These are phyloP conservation scores for Callospermophilus lateralis DNA, from an alignment of 2,113 vertebrate genomes.

Conservation along the genomic window DNA sequence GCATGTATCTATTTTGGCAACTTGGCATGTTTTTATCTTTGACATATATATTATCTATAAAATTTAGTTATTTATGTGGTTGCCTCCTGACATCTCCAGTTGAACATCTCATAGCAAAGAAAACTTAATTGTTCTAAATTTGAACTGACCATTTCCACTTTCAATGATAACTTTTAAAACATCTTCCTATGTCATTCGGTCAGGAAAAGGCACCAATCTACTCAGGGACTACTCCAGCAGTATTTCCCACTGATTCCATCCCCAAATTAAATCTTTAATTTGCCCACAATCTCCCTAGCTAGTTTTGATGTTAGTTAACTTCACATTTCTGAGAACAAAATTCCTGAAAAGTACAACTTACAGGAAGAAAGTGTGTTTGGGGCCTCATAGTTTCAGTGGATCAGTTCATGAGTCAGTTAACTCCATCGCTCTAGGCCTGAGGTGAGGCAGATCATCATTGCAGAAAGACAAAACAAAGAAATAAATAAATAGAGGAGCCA, in stretches of 20 bases:
- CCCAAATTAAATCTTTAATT: constrained; percentile 36
- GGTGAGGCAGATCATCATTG: no score
- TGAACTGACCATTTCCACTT: not conserved
- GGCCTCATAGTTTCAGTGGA: no score
- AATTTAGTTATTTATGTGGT: not conserved
- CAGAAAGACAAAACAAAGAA: no score
- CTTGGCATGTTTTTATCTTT: not conserved
- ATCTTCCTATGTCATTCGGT: not conserved
- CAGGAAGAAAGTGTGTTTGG: no score
- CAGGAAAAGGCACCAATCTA: not conserved
- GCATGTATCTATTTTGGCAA: not conserved
- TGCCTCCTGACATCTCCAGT: not conserved
- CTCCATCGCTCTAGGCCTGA: no score
- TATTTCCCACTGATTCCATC: not conserved
- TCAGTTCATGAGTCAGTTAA: no score
- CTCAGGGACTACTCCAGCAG: not conserved
- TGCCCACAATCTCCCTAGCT: not conserved
- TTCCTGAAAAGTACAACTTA: no score
- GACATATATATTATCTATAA: not conserved
- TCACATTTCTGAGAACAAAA: no score
- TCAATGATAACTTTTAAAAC: not conserved
- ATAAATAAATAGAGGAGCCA: no score
- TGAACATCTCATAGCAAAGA: not conserved
- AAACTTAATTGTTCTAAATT: not conserved
- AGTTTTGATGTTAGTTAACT: no score